Evolutionary conservation across 2,113 vertebrate species (phyloP).

Genomic region (Empidonax traillii): DNA sequence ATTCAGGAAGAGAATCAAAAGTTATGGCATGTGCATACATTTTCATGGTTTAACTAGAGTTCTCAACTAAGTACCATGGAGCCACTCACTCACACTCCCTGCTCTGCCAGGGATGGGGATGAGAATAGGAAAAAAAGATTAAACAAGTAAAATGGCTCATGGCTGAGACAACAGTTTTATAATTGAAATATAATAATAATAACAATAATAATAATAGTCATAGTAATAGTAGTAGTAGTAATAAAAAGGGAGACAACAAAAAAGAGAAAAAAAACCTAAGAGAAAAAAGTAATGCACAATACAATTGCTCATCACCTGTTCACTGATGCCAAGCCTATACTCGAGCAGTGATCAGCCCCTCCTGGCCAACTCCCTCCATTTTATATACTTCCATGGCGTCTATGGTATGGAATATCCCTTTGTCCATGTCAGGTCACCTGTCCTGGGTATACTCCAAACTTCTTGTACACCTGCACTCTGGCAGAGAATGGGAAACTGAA

Average conservation of each 20-base stretch:
- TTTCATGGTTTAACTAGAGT: not conserved
- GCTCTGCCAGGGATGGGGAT: too few relatives aligned
- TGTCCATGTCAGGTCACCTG: not conserved
- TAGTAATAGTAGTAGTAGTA: not conserved
- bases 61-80: not conserved
- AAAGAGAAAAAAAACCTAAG: not conserved
- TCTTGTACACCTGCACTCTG: not conserved
- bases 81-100: not conserved
- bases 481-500: not conserved
- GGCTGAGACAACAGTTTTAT: not conserved
- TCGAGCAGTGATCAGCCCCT: not conserved
- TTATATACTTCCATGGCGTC: not conserved
- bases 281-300: not conserved
- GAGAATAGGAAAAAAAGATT: not conserved
- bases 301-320: not conserved
- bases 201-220: not conserved
- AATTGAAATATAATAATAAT: not conserved
- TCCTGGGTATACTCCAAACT: not conserved
- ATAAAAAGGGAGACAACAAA: not conserved
- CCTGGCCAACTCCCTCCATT: too few relatives aligned
- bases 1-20: not conserved
- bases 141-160: not conserved
- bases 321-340: too few relatives aligned
- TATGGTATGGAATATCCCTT: not conserved
- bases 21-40: not conserved